phyloP scores from a whole-genome alignment of 2,113 vertebrate species.

The Gadus chalcogrammus region DNA sequence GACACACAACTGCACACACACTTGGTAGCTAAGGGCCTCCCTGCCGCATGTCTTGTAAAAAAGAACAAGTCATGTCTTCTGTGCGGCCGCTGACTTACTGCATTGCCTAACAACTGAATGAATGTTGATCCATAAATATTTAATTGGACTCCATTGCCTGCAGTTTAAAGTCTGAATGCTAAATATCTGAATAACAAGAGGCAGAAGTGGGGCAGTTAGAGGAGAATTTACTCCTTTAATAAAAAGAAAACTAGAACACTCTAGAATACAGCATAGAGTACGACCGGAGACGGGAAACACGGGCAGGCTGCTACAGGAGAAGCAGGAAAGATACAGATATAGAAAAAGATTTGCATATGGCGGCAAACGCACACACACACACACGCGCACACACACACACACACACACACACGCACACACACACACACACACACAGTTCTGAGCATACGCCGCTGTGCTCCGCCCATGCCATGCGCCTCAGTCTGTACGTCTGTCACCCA shows the following conservation, averaged over 20 bases:
- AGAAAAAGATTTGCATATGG: neutral
- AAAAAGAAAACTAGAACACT: neutral
- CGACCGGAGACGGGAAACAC: neutral
- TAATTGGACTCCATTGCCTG: constrained; percentile 48
- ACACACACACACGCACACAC: neutral
- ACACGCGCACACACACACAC: constrained; percentile 1
- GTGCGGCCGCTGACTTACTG: constrained; percentile 52
- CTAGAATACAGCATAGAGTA: neutral
- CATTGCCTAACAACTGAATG: constrained; percentile 52
- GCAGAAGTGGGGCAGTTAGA: constrained; percentile 9
- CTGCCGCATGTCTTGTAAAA: constrained; percentile 34
- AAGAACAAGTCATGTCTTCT: constrained; percentile 46
- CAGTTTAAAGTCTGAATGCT: constrained; percentile 36
- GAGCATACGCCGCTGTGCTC: no score
- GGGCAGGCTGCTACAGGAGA: neutral
- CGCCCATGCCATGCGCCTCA: no score
- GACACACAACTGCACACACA: constrained; percentile 10
- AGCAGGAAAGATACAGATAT: neutral
- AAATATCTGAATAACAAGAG: constrained; percentile 47
- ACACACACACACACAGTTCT: neutral
- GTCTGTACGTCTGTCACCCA: no score
- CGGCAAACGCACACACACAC: neutral
- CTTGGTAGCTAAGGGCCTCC: constrained; percentile 31
- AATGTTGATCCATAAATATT: constrained; percentile 68
- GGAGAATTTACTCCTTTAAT: no score